These are phyloP conservation scores for Ataeniobius toweri DNA, from an alignment of 2,797 vertebrate genomes.

Conservation along the genomic window DNA sequence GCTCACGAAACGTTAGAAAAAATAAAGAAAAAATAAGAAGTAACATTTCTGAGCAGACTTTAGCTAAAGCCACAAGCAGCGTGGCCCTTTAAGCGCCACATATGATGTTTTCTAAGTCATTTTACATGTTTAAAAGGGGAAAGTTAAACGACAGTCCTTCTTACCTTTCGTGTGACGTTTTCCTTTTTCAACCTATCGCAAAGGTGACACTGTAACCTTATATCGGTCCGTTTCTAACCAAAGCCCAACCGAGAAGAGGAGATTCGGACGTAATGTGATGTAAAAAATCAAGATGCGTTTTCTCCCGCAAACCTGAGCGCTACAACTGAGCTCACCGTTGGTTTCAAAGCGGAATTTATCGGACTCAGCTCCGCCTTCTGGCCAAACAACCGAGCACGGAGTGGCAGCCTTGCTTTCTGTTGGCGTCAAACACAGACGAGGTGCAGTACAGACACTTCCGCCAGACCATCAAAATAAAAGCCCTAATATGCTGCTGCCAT, in stretches of 20 bases:
- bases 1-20: background rate
- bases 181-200: background rate
- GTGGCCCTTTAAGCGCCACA: background rate
- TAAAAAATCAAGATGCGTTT: background rate
- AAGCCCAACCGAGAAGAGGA: background rate
- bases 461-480: constrained; percentile 45
- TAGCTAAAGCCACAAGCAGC: background rate
- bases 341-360: constrained; percentile 41
- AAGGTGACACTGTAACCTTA: constrained; percentile 37
- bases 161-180: constrained; percentile 33
- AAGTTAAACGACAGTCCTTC: background rate
- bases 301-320: constrained; percentile 2
- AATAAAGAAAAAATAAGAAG: background rate
- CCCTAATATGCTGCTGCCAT: background rate
- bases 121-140: background rate
- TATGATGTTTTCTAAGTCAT: background rate
- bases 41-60: background rate
- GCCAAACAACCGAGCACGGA: constrained; percentile 1
- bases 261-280: background rate
- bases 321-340: background rate
- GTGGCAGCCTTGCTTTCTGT: background rate
- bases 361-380: constrained; percentile 63
- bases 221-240: background rate
- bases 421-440: background rate
- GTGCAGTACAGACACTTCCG: constrained; percentile 22